Evolutionary conservation across 2,113 vertebrate genomes (phyloP).

Genomic region (Emydocephalus ijimae): DNA sequence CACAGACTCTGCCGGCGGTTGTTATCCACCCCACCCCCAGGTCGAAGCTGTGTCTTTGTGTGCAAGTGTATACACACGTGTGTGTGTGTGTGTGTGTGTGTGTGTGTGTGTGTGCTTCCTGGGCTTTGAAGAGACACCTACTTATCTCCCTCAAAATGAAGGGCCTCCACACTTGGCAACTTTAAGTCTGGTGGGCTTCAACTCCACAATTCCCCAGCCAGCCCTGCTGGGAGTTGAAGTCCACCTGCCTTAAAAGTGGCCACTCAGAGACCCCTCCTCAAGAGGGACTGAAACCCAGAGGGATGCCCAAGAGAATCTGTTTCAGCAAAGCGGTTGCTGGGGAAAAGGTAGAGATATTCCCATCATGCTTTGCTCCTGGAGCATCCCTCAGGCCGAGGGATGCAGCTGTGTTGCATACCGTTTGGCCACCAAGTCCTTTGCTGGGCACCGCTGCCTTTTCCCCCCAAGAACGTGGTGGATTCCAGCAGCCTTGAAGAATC

Average conservation of each 20-base stretch:
- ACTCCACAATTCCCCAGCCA: not conserved
- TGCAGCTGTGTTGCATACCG: accelerated
- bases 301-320: not conserved
- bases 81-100: not conserved
- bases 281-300: not conserved
- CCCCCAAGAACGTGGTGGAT: not conserved
- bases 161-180: not conserved
- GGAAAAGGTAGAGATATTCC: not conserved
- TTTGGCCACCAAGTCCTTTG: not conserved
- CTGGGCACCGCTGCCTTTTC: not conserved
- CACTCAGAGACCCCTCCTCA: not conserved
- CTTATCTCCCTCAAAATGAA: not conserved
- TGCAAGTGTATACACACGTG: not conserved
- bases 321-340: not conserved
- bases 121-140: not conserved
- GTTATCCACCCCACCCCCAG: not conserved
- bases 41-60: not conserved
- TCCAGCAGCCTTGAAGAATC: not conserved
- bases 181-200: not conserved
- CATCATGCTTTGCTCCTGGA: not conserved
- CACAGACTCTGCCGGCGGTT: not conserved
- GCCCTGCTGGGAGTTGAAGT: not conserved
- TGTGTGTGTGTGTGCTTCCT: not conserved
- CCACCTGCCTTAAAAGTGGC: not conserved
- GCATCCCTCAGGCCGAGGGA: not conserved